Evolutionary conservation across 2,888 invertebrate species (phyloP), one percentile per base, ranked within the genome.

Genomic region (Apeira syringaria): DNA sequence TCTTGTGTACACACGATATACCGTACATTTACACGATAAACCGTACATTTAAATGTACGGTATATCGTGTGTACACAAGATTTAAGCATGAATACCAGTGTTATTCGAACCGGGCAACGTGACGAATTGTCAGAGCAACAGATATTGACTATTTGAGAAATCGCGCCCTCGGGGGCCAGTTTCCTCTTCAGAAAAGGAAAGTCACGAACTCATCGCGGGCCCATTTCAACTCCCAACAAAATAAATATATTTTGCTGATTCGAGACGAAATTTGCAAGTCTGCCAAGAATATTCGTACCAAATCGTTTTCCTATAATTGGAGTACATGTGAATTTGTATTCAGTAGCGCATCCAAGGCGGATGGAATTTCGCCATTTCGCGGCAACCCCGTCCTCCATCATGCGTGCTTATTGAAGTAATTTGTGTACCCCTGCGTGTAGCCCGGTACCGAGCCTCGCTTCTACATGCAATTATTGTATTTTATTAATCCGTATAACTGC

Each of bases 281-380:
- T 87, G 88, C 88, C 88, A 88, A 88, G 87, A 87, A 88, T 87
- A 88, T 89, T 87, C 82, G 80, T 86, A 87, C 79, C 84, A 88
- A 88, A 89, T 89, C 88, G 88, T 89, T 89, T 89, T 89, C 88
- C 88, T 88, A 88, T 89, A 89, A 89, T 89, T 89, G 88, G 88
- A 88, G 86, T 88, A 88, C 87, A 88, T 89, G 81, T 86, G 87
- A 87, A 89, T 89, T 88, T 86, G 88, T 89, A 89, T 89, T 89
- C 88, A 87, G 87, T 80, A 73, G 85, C 85, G 86, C 85, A 85
- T 86, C 84, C 73, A 81, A 77, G 71, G 80, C 75, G 82, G 81
- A 84, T 86, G 85, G 82, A 83, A 84, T 82, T 84, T 69, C 75
- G 76, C 80, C 83, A 73, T 82, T 86, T 78, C 84, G 82, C 80